phyloP scores from a whole-genome alignment of 1,140 invertebrate genomes.

The Diuraphis noxia region DNA sequence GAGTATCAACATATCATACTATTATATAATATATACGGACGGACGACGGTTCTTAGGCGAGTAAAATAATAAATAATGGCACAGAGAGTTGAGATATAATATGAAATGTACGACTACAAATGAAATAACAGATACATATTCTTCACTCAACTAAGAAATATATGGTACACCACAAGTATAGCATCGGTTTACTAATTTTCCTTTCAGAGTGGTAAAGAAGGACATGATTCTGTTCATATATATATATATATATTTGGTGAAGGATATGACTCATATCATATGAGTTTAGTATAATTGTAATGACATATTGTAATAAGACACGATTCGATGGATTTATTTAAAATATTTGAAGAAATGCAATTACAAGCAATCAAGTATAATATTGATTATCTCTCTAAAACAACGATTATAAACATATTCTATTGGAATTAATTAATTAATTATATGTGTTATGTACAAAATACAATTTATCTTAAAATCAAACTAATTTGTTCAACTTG shows the following conservation, averaged over 20 bases:
- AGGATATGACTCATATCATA: too few relatives aligned
- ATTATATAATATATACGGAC: neutral
- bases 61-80: neutral
- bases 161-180: neutral
- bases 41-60: neutral
- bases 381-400: neutral
- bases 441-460: too few relatives aligned
- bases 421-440: too few relatives aligned
- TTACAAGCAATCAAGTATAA: neutral
- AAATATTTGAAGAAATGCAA: neutral
- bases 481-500: neutral
- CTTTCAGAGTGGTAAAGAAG: neutral
- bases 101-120: neutral
- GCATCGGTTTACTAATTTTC: neutral
- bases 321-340: neutral
- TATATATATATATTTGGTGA: too few relatives aligned
- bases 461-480: neutral
- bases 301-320: too few relatives aligned
- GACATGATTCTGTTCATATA: neutral
- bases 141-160: neutral
- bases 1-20: neutral
- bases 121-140: neutral
- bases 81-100: neutral
- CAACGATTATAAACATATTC: neutral
- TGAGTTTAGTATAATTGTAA: too few relatives aligned